Evolutionary conservation across 2,113 vertebrate genomes (phyloP).

Genomic region (Pteropus alecto): DNA sequence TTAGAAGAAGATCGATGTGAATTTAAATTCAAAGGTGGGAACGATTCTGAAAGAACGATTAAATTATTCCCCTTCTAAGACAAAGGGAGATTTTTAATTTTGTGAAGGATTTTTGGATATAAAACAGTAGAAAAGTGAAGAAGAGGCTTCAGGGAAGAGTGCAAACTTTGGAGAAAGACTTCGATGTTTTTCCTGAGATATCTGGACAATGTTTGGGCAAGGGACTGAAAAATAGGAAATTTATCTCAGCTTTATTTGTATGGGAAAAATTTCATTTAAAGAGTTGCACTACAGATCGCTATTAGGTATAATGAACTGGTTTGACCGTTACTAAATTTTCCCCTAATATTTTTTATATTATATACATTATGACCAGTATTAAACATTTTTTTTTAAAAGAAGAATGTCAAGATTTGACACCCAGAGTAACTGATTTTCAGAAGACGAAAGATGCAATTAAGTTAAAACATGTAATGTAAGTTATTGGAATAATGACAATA

Average conservation of each 20-base stretch:
- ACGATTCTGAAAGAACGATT: background rate
- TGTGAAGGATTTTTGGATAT: background rate
- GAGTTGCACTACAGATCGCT: background rate
- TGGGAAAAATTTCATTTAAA: conserved; percentile 4
- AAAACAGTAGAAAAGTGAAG: background rate
- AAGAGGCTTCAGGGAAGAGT: background rate
- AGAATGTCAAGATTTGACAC: background rate
- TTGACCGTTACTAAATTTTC: background rate
- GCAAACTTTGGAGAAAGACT: background rate
- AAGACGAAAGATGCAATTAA: background rate
- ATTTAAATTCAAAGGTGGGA: background rate
- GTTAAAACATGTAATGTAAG: background rate
- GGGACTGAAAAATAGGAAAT: background rate
- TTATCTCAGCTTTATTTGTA: background rate
- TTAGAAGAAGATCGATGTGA: background rate
- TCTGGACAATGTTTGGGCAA: background rate
- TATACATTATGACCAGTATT: background rate
- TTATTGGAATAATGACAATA: background rate
- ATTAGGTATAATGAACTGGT: background rate
- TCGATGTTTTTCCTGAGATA: background rate
- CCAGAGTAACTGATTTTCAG: background rate
- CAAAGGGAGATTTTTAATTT: background rate
- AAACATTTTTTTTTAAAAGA: background rate
- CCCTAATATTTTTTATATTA: background rate
- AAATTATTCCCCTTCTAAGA: background rate